Base-by-base conservation (phyloP, 2,113 vertebrate species). In the Leuciscus idus region DNA sequence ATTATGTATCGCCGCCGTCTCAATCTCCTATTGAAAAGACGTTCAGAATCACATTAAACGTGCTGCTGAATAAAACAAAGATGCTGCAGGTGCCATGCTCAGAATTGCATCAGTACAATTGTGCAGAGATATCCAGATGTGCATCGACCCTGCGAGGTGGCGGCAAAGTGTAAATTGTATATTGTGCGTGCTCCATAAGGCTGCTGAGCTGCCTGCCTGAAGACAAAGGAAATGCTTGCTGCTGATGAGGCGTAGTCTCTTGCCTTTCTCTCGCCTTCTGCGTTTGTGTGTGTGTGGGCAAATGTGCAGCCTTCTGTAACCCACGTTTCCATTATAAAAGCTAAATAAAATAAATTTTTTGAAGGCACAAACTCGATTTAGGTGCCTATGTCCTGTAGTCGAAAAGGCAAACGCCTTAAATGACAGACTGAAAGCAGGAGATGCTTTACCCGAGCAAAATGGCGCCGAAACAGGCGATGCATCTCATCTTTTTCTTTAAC, bases 141-240 rank as follows among this genome's bases (percentile, higher is more conserved):
- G 55, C 62, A 30, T 39, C 26, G 50, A 78, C 28, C 12, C n/a
- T 70, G 80, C 7, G 8, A 73, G 39, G 55, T 17, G 30, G 70
- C 19, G 9, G 12, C 19, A 52, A 5, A 43, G 64, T 33, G 55
- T 81, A 61, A 36, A 74, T 28, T 64, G 57, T 64, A 62, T 81
- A 85, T 85, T 82, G 83, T 83, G 80, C 46, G 13, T 68, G 79
- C 64, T 83, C 74, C 72, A 57, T 79, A 87, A 82, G 85, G 83
- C 73, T 78, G 83, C 73, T 23, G 80, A 79, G 86, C 91, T 91
- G 92, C 90, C 88, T 11, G 83, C 73, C 83, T 79, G 64, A 83
- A 88, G 87, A 88, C 87, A 87, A 90, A 91, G 91, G 85, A 89
- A 91, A 92, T 81, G 48, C 89, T 86, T 86, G 79, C 80, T 83